Base-by-base conservation (phyloP, 2,113 vertebrate genomes). In the Thamnophis sirtalis region DNA sequence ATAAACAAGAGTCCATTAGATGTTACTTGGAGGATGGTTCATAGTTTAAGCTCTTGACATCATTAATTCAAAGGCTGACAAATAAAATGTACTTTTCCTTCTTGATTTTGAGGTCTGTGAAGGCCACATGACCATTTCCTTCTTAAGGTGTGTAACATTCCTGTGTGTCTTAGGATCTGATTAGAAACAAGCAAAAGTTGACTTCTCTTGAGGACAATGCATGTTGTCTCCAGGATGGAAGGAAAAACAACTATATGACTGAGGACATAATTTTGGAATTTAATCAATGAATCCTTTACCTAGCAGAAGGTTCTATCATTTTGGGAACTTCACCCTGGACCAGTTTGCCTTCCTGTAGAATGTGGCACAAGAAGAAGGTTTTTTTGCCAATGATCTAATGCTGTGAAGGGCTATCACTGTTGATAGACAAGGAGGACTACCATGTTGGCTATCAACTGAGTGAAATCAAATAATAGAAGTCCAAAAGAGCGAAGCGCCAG, bases 1-100 rank as follows among this genome's bases (percentile, higher is more conserved):
- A 33, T n/a, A 86, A 43, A 92, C 89, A 91, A 87, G n/a, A 80
- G 24, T 88, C 89, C 89, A 93, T 91, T 91, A 93, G 85, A 28
- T 91, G 68, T 50, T 24, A 93, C 63, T 91, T 85, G 17, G 15
- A 54, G 28, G 49, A 91, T 88, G 48, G 86, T 55, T 84, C 86
- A 88, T 21, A 17, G 21, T 48, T 60, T 84, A 58, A 48, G 24
- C 87, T 88, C 54, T 80, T 85, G 63, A 43, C 68, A 63, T 88
- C 53, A 53, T 88, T 17, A 58, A 60, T 91, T 60, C 10, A 50
- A 53, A 58, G 54, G 48, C 48, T 63, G 86, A 88, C 90, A 91
- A 87, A 91, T 84, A 88, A 88, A 60, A 51, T 48, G 5, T 33
- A 56, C 38, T 8, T 87, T 87, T 56, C 43, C 26, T 4, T 9